Evolutionary conservation across 2,888 invertebrate genomes (phyloP).

Genomic region (Tachina lurida): DNA sequence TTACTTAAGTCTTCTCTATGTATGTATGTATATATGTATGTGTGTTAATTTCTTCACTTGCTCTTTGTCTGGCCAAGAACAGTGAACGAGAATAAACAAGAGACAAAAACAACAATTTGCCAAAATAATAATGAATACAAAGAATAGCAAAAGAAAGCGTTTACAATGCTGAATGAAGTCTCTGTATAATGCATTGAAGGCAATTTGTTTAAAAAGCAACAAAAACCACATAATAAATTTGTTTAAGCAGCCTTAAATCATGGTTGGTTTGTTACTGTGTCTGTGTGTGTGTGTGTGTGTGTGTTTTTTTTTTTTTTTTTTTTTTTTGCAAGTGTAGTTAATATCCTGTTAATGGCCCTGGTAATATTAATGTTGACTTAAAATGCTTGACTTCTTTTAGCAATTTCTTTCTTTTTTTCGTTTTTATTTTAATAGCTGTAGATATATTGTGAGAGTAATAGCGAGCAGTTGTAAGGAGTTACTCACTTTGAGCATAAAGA

Average conservation of each 20-base stretch:
- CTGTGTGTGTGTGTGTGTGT: background rate
- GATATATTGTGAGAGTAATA: conserved; percentile 7
- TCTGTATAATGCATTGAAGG: conserved; percentile 60
- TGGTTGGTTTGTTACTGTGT: conserved; percentile 14
- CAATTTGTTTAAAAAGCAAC: conserved; percentile 61
- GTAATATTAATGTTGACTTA: conserved; percentile 67
- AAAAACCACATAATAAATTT: conserved; percentile 64
- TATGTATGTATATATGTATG: background rate
- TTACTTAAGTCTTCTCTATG: background rate
- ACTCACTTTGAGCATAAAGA: conserved; percentile 11
- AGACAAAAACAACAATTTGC: background rate
- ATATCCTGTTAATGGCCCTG: conserved; percentile 68
- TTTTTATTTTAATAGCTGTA: conserved; percentile 14
- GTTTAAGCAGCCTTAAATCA: conserved; percentile 65
- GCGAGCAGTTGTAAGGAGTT: conserved; percentile 7
- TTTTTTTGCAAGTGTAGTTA: conserved; percentile 58
- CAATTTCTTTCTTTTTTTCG: background rate
- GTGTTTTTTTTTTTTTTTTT: conserved; percentile 32
- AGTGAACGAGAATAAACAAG: background rate
- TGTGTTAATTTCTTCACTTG: conserved; percentile 10
- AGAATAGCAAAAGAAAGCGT: background rate
- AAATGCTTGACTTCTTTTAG: conserved; percentile 25
- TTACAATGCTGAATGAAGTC: conserved; percentile 32
- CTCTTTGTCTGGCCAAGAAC: conserved; percentile 22
- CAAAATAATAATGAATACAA: conserved; percentile 22